Evolutionary conservation across 2,113 vertebrate genomes (phyloP), one percentile per base, ranked within the genome.

Genomic region (Phylloscopus trochilus): DNA sequence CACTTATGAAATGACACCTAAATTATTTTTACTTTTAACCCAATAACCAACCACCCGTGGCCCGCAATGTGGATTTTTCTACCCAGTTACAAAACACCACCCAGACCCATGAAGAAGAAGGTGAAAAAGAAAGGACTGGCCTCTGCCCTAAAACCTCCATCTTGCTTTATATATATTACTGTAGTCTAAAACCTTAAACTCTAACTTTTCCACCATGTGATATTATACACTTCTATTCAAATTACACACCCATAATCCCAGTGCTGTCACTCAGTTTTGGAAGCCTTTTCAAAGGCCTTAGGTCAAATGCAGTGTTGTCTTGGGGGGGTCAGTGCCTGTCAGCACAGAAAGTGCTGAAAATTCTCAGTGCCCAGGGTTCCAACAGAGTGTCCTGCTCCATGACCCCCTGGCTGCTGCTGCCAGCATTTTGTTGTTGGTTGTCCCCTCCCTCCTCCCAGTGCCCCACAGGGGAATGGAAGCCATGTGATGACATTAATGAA

Each of bases 341-440:
- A 35, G 23, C 56, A 59, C 23, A 26, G n/a, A 59, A 7, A 26
- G 15, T 11, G n/a, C 58, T 59, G n/a, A 15, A 35, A 59, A 35
- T 24, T 35, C 58, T 59, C n/a, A 35, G n/a, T 26, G 15, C n/a
- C n/a, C 58, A 59, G 58, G 22, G 23, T 22, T 7, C 58, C 58
- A 35, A 17, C 46, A 3, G 53, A 7, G 31, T 3, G 47, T 18
- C 49, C 60, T 1, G 1, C 28, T 21, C 41, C 28, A 2, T 0
- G 5, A 10, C 1, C 7, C 19, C 43, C 64, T 17, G 3, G 2
- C 11, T 12, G 6, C 6, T 3, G 0, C 20, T 11, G 23, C 2
- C 7, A 2, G 26, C 0, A 0, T 24, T 24, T 39, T 19, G 60
- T 10, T 15, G 35, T 2, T 8, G 11, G 30, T 2, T 51, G 22